Base-by-base conservation (phyloP, 2,797 vertebrate genomes). In the Rhinophrynus dorsalis region DNA sequence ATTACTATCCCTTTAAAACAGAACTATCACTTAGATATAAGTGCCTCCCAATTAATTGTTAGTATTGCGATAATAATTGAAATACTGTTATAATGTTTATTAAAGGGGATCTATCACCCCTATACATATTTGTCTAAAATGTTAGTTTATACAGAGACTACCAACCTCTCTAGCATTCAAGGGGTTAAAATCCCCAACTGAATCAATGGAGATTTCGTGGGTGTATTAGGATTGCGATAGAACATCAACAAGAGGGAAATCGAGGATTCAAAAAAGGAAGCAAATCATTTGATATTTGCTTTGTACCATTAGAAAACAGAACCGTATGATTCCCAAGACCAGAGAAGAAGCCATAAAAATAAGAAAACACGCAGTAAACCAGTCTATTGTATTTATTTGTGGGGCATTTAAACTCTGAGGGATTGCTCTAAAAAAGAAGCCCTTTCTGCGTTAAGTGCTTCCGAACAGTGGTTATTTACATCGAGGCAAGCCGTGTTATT, bases 401-500 rank as follows among this genome's bases (percentile, higher is more conserved):
- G 12, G 45, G 45, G 6, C 45, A 24, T 18, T 23, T 13, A 3
- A 11, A 2, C 3, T 20, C 21, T 10, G 20, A 13, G 20, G 45
- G 45, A 24, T 23, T 23, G 11, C 37, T 38, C 3, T 38, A n/a
- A 15, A 38, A 37, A 11, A 51, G 18, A 18, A 27, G 50, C 3
- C 15, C 27, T 35, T 59, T 37, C 24, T 6, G 21, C 52, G n/a
- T 26, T 59, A 59, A 57, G 35, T 59, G 61, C 55, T 67, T 54
- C 15, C 20, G 69, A 76, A 64, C 48, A 56, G 68, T 68, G 59
- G 71, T 78, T 74, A 58, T 70, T 80, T 81, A 79, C 21, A 77
- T 77, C 40, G 58, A 75, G 76, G 78, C 77, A 51, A 50, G n/a
- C 62, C 17, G 70, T 77, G 75, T 72, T 74, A 68, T 78, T 80